phyloP scores from a whole-genome alignment of 1,140 invertebrate genomes.

The Harlomillsia oculata region DNA sequence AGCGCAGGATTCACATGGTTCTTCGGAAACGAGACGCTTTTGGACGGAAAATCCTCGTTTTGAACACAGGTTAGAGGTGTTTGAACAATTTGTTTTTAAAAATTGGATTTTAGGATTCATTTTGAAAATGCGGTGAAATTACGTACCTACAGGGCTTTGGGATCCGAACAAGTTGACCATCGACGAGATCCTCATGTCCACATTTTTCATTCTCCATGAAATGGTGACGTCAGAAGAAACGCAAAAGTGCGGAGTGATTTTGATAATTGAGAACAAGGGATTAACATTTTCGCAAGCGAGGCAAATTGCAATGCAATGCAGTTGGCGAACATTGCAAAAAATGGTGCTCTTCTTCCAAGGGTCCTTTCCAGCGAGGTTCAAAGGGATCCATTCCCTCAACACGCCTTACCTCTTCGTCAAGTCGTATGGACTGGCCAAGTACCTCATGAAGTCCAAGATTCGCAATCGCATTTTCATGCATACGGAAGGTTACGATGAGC shows the following conservation, averaged over 20 bases:
- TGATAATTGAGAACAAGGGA: neutral
- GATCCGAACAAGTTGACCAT: neutral
- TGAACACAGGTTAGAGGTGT: neutral
- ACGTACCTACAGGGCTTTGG: neutral
- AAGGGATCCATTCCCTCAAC: slow-evolving; percentile 5
- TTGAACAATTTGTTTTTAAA: neutral
- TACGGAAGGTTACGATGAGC: too few relatives aligned
- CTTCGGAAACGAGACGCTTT: neutral
- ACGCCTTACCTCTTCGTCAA: slow-evolving; percentile 9
- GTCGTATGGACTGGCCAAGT: neutral
- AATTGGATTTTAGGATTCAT: neutral
- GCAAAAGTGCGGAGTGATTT: neutral
- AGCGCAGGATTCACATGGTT: neutral
- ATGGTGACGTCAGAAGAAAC: slow-evolving; percentile 1
- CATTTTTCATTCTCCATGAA: slow-evolving; percentile 5
- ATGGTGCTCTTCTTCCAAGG: too few relatives aligned
- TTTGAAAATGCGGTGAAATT: neutral
- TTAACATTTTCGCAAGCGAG: neutral
- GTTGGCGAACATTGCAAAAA: too few relatives aligned
- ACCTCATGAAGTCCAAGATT: neutral
- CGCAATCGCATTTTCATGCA: too few relatives aligned
- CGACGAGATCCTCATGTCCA: slow-evolving; percentile 1
- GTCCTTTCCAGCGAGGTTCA: neutral
- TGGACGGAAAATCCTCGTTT: neutral
- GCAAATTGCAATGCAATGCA: too few relatives aligned